Evolutionary conservation across 2,113 vertebrate species (phyloP), one percentile per base, ranked within the genome.

Genomic region (Rattus rattus): DNA sequence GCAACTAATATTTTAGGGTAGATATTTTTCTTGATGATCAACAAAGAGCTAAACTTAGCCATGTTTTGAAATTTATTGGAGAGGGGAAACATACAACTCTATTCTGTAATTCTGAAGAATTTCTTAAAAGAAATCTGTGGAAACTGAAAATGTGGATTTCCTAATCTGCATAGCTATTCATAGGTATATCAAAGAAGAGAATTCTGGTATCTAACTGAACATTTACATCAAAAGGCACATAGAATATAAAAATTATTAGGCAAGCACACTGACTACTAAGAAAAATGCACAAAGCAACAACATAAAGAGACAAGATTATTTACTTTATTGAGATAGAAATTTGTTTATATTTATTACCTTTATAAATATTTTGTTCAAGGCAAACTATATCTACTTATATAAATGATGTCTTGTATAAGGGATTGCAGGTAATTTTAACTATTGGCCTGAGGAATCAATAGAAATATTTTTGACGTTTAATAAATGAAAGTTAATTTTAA

Each of bases 311-410:
- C 20, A 7, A 56, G 79, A 93, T 28, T 84, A 63, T 26, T 84
- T 30, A 61, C 22, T 43, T 84, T 26, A 83, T 39, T 24, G 2
- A 84, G 56, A 84, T 17, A 4, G 13, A 61, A 39, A 67, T 7
- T 49, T 19, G 26, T 47, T 86, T 86, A 20, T 47, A 67, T 11
- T 86, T 65, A 54, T 24, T 81, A 36, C 47, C 33, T 56, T 56
- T 24, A 24, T 22, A 39, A 61, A 47, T 30, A 26, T 47, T 85
- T 81, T 94, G 54, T 97, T 96, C 26, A 93, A 80, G 90, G 1
- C 0, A 69, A 93, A 88, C 9, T 73, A 19, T 26, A 76, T 30
- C 72, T 47, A 63, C 30, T 79, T 17, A 39, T 5, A 75, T 4
- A 88, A 13, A 59, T 43, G 39, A 12, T 76, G 52, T 86, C 49